A percentile compares a stretch with the other conserved stretches of the same genome.
Evolutionary conservation across 2,113 vertebrate species (phyloP).

Genomic region (Psittacula cyanocephala): DNA sequence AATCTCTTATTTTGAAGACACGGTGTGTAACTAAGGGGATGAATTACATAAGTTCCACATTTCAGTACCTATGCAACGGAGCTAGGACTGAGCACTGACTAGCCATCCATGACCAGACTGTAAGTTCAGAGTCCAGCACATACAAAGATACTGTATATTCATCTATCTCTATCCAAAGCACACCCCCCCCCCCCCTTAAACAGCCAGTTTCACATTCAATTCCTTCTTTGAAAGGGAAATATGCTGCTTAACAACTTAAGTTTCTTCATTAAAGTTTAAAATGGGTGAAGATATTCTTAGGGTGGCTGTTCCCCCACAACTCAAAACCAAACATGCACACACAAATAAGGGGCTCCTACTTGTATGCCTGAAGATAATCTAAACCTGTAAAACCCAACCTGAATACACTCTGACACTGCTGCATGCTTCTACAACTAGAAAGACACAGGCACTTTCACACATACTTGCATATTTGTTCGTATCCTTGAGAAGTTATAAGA

Average conservation of each 20-base stretch:
- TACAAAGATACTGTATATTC: background rate
- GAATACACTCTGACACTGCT: background rate
- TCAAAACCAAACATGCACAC: background rate
- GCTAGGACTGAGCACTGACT: background rate
- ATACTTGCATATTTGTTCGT: slow-evolving; percentile 99
- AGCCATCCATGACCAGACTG: background rate
- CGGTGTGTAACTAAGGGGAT: background rate
- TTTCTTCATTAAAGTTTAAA: background rate
- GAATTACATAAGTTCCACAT: background rate
- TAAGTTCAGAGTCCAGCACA: background rate
- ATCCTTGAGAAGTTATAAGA: slow-evolving; percentile 97
- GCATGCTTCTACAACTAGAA: background rate
- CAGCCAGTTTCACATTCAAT: background rate
- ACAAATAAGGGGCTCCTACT: background rate
- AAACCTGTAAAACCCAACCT: background rate
- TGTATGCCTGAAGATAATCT: background rate
- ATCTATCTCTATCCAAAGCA: background rate
- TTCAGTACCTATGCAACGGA: background rate
- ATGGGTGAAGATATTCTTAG: background rate
- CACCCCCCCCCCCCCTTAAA: background rate
- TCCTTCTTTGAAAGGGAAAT: background rate
- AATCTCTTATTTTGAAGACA: accelerated
- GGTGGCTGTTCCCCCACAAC: background rate
- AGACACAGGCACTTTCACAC: slow-evolving; percentile 38
- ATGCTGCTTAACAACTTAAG: background rate